Evolutionary conservation across 2,113 vertebrate genomes (phyloP), one percentile per base, ranked within the genome.

Genomic region (Hippolais icterina): DNA sequence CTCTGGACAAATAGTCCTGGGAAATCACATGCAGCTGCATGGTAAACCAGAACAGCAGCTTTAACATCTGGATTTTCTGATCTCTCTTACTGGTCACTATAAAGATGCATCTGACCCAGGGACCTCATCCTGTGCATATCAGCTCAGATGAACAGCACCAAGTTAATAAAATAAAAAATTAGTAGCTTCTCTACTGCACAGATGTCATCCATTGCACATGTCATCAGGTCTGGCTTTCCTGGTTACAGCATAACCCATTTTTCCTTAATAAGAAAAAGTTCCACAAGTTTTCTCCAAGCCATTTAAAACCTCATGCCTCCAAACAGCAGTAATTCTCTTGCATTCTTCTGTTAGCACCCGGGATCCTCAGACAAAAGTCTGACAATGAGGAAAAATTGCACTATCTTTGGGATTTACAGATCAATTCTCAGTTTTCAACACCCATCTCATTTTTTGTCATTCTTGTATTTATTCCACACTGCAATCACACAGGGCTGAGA

Each of bases 181-280:
- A 39, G 52, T 21, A 90, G 37, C 28, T 69, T 13, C n/a, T 53
- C 27, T 70, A 66, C 19, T 15, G n/a, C 17, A 47, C 14, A 69
- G 27, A 11, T 9, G 47, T 4, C 25, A 53, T 31, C 33, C 41
- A 54, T 5, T 23, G 69, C 1, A 1, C 13, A 15, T 3, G 4
- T 33, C 35, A 20, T n/a, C 16, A 69, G 33, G 18, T 44, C 37
- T 66, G 41, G 8, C 15, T 53, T 80, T 52, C n/a, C 31, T 22
- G 9, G 12, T 54, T 56, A 47, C 21, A 77, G 17, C 6, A 25
- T 11, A 60, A 76, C 11, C 15, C 5, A 16, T n/a, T 71, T 71
- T 75, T 49, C 33, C 5, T 17, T 63, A 68, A 44, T 8, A 44
- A 56, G 42, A 54, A 24, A 35, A 57, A 28, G 17, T 28, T 74